Conservation (phyloP, 1,140 invertebrate species). For the Calliphora vicina region DNA sequence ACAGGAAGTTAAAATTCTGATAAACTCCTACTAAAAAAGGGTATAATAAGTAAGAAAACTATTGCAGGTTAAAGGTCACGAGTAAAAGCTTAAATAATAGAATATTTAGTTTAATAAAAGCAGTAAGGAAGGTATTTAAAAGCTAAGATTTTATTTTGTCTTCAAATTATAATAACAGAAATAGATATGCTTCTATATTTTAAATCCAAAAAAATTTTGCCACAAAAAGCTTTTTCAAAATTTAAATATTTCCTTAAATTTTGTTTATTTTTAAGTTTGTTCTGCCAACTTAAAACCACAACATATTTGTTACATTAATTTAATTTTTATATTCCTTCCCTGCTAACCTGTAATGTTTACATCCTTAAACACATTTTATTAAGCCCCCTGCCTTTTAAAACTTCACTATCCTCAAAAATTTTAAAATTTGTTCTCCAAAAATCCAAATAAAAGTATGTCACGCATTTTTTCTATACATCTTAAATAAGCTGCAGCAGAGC, state of each 20-base stretch:
- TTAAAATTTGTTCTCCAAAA: neutral
- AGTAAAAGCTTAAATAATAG: too few relatives aligned
- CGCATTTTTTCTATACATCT: neutral
- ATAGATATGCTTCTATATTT: too few relatives aligned
- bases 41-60: too few relatives aligned
- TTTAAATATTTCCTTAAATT: too few relatives aligned
- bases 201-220: too few relatives aligned
- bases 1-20: neutral
- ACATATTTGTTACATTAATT: slow-evolving; percentile 18
- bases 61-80: too few relatives aligned
- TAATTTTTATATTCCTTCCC: neutral
- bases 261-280: too few relatives aligned
- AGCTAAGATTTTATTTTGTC: too few relatives aligned
- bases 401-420: neutral
- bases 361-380: slow-evolving; percentile 2
- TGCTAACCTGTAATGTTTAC: neutral
- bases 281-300: slow-evolving; percentile 27
- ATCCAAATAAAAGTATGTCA: neutral
- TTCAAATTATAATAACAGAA: too few relatives aligned
- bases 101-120: too few relatives aligned
- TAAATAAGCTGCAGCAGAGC: neutral
- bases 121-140: too few relatives aligned
- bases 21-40: neutral
- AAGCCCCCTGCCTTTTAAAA: neutral
- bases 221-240: too few relatives aligned